These are phyloP conservation scores for Catagonus wagneri DNA, from an alignment of 2,113 vertebrate genomes.

Conservation along the genomic window DNA sequence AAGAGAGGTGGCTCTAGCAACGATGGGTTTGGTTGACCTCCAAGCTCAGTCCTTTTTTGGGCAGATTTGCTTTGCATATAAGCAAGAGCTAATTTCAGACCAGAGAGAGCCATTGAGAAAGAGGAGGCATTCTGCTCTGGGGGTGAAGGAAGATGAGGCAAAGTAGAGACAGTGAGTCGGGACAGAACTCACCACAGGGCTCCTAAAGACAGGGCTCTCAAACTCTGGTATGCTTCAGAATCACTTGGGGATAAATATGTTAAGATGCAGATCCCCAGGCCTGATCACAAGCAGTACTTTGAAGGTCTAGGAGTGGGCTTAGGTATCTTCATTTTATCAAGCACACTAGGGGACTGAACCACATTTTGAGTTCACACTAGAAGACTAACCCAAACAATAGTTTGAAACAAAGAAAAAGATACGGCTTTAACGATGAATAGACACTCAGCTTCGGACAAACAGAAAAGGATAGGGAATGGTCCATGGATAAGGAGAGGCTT, in stretches of 20 bases:
- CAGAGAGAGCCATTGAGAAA: not conserved
- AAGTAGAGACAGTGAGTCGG: not conserved
- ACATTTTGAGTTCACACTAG: not conserved
- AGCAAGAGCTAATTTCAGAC: not conserved
- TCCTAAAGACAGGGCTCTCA: not conserved
- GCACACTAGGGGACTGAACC: not conserved
- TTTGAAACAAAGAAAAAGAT: not conserved
- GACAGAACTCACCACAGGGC: not conserved
- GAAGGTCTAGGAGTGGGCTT: not conserved
- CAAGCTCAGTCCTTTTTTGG: not conserved
- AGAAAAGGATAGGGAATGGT: not conserved
- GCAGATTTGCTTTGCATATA: not conserved
- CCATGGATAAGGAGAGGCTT: not conserved
- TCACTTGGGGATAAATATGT: not conserved
- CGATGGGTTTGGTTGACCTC: not conserved
- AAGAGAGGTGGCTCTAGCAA: not conserved
- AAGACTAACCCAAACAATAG: not conserved
- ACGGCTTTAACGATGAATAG: not conserved
- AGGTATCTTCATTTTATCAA: conserved; percentile 26
- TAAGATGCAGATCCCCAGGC: not conserved
- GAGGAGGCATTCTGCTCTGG: not conserved
- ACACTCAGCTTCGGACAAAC: not conserved
- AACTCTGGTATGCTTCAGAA: not conserved
- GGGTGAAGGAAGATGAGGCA: not conserved
- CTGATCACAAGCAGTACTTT: not conserved